phyloP scores from a whole-genome alignment of 1,140 invertebrate species.

The Drosophila serrata region DNA sequence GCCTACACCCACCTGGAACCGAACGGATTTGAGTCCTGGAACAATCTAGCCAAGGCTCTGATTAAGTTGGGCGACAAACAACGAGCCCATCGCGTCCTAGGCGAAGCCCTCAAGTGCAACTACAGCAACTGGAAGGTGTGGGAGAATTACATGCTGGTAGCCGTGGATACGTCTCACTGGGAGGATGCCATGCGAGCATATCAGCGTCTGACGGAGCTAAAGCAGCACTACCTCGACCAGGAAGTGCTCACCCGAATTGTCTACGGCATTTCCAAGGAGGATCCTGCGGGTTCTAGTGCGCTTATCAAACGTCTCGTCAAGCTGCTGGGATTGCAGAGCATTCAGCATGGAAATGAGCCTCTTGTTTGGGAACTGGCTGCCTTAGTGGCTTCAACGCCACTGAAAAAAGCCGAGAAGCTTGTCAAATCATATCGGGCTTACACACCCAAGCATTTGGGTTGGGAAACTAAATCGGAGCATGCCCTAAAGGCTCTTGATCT shows the following conservation, averaged over 20 bases:
- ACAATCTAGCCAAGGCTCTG: constrained; percentile 97
- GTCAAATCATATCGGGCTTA: constrained; percentile 88
- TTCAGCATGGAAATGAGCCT: constrained; percentile 88
- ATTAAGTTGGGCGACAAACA: constrained; percentile 94
- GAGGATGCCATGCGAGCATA: constrained; percentile 93
- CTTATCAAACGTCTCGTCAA: constrained; percentile 89
- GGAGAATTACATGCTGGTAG: constrained; percentile 96
- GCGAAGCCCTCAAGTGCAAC: constrained; percentile 96
- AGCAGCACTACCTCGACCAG: constrained; percentile 92
- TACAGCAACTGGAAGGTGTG: constrained; percentile 98
- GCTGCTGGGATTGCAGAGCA: constrained; percentile 93
- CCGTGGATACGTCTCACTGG: constrained; percentile 91
- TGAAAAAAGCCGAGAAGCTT: constrained; percentile 88
- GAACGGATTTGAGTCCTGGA: constrained; percentile 98
- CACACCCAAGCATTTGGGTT: constrained; percentile 87
- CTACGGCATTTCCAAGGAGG: constrained; percentile 89
- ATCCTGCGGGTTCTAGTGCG: constrained; percentile 86
- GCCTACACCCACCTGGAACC: constrained; percentile 94
- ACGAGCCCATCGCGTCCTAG: constrained; percentile 92
- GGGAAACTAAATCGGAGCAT: constrained; percentile 87
- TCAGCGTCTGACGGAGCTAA: constrained; percentile 93
- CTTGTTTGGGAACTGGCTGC: constrained; percentile 93
- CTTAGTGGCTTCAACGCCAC: constrained; percentile 88
- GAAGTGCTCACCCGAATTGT: constrained; percentile 92
- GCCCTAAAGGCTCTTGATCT: constrained; percentile 86